A percentile compares a stretch with the other conserved stretches of the same genome.
phyloP scores from a whole-genome alignment of 2,113 vertebrate genomes.

The Leptobrachium ailaonicum region DNA sequence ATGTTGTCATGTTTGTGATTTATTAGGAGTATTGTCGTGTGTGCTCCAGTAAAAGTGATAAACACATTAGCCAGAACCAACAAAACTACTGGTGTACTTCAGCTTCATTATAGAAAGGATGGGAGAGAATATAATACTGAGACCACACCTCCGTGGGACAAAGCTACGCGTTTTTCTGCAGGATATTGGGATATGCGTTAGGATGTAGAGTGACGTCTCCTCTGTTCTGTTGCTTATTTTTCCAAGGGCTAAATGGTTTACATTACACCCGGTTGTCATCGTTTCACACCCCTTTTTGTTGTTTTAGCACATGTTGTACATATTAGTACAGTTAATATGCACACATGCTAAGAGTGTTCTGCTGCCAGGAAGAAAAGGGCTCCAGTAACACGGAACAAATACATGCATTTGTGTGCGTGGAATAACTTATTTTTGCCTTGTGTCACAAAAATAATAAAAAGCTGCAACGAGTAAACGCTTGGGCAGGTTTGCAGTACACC shows the following conservation, averaged over 20 bases:
- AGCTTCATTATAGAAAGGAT: constrained; percentile 33
- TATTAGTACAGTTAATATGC: constrained; percentile 17
- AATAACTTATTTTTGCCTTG: neutral
- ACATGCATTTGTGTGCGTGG: neutral
- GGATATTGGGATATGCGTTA: constrained; percentile 24
- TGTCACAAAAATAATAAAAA: no score
- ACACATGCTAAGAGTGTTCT: neutral
- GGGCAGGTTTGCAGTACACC: no score
- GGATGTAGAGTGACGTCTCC: constrained; percentile 17
- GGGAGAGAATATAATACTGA: constrained; percentile 22
- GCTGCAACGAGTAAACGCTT: no score
- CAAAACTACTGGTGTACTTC: neutral
- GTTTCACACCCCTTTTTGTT: constrained; percentile 20
- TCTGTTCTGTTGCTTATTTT: constrained; percentile 30
- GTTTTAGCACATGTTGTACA: constrained; percentile 12
- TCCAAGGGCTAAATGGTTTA: constrained; percentile 16
- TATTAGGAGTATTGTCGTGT: no score
- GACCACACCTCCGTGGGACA: neutral
- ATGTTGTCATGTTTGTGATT: neutral
- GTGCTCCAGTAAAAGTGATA: neutral
- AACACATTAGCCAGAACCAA: neutral
- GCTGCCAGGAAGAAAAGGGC: neutral
- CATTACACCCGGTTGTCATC: constrained; percentile 27
- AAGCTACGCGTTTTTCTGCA: constrained; percentile 20
- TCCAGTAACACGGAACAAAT: neutral